These are phyloP conservation scores for Coreius guichenoti DNA, from an alignment of 2,797 vertebrate species.

Conservation along the genomic window DNA sequence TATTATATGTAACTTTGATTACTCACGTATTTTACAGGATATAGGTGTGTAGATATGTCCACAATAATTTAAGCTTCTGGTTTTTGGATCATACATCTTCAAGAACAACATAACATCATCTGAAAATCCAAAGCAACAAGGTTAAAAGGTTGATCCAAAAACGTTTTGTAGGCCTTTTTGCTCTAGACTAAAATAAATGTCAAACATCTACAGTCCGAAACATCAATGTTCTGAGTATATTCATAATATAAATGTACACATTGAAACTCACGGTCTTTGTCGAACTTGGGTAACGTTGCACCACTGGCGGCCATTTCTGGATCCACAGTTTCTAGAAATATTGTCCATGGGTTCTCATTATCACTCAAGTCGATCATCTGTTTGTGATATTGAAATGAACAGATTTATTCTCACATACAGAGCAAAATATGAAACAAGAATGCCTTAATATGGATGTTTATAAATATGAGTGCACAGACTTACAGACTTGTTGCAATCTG, in stretches of 20 bases:
- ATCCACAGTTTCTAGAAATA: conserved; percentile 99
- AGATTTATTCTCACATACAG: neutral
- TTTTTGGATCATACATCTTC: conserved; percentile 99
- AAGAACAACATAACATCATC: conserved; percentile 99
- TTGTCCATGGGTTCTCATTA: conserved; percentile 99
- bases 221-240: neutral
- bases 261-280: conserved; percentile 96
- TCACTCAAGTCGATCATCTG: conserved; percentile 99
- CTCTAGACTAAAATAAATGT: neutral
- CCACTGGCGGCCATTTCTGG: conserved; percentile 98
- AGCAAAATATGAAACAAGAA: neutral
- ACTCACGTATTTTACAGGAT: conserved; percentile 99
- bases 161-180: neutral
- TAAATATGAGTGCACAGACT: conserved; percentile 53
- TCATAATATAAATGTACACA: neutral
- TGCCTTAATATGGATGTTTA: neutral
- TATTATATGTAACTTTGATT: neutral
- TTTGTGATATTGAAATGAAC: neutral
- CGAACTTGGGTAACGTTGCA: conserved; percentile 97
- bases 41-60: conserved; percentile 99
- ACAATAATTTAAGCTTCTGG: conserved; percentile 99
- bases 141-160: neutral
- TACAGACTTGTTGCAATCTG: conserved; percentile 96
- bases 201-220: neutral
- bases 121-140: conserved; percentile 64